phyloP scores from a whole-genome alignment of 2,113 vertebrate genomes.

The Dipodomys stephensi region DNA sequence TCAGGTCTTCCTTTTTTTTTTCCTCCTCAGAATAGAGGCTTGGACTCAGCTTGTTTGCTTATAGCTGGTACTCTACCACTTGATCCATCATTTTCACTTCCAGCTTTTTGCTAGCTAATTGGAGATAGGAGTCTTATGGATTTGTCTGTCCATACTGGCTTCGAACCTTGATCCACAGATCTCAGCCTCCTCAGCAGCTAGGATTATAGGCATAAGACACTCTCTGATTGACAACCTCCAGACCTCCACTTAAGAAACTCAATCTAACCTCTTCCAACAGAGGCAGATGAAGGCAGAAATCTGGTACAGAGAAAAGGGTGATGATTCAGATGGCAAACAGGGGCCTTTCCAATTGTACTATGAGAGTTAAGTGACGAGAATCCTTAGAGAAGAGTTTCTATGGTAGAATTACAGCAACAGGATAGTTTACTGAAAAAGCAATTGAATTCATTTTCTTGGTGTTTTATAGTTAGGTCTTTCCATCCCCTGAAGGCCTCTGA shows the following conservation, averaged over 20 bases:
- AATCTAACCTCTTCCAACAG: background rate
- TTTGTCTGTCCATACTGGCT: too few species aligned
- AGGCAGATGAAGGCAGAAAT: background rate
- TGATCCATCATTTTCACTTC: too few species aligned
- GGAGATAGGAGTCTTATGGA: too few species aligned
- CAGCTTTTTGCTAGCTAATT: too few species aligned
- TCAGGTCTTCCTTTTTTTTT: background rate
- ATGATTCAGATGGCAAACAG: background rate
- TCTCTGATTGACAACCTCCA: too few species aligned
- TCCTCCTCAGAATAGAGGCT: too few species aligned
- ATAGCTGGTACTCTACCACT: too few species aligned
- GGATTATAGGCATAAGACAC: too few species aligned
- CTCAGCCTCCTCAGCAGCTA: too few species aligned
- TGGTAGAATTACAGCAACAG: background rate
- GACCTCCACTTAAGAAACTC: conserved; percentile 4
- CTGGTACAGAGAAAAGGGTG: background rate
- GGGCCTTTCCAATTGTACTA: background rate
- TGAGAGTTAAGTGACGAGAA: background rate
- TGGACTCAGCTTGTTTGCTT: too few species aligned
- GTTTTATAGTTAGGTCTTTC: background rate
- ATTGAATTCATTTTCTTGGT: background rate
- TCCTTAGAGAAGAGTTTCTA: background rate
- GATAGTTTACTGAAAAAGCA: background rate
- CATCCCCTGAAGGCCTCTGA: background rate
- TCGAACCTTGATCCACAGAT: too few species aligned